A percentile compares a stretch with the other conserved stretches of the same genome.
Evolutionary conservation across 2,888 invertebrate genomes (phyloP).

Genomic region (Synergus gifuensis): DNA sequence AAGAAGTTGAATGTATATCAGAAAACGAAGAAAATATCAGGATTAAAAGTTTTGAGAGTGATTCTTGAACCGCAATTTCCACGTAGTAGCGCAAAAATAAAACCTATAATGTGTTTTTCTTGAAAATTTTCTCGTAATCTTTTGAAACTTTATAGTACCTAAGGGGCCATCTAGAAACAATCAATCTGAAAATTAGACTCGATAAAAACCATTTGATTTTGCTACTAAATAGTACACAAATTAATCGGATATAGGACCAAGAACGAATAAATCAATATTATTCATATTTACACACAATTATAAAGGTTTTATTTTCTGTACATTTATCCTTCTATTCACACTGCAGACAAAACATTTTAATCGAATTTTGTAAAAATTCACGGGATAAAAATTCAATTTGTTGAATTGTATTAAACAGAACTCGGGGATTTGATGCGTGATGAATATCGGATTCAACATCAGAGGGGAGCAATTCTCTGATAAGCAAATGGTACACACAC

Average conservation of each 20-base stretch:
- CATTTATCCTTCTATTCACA: too few relatives aligned
- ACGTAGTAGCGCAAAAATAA: background rate
- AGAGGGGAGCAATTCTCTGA: background rate
- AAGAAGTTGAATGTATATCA: background rate
- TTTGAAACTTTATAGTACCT: background rate
- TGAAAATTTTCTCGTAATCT: background rate
- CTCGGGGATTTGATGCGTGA: background rate
- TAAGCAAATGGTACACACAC: background rate
- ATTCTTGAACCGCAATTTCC: background rate
- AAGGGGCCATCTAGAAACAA: background rate
- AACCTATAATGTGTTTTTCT: background rate
- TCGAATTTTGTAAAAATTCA: background rate
- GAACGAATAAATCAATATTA: too few relatives aligned
- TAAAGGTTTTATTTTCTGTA: too few relatives aligned
- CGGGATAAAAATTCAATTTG: background rate
- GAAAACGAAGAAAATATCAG: background rate
- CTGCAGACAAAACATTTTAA: too few relatives aligned
- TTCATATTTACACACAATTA: too few relatives aligned
- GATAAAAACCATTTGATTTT: too few relatives aligned
- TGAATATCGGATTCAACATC: background rate
- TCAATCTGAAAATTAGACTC: too few relatives aligned
- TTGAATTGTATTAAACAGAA: background rate
- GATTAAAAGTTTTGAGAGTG: background rate
- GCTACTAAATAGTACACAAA: too few relatives aligned
- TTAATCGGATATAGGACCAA: too few relatives aligned